These are phyloP conservation scores for Phataginus tetradactyla DNA, from an alignment of 2,797 vertebrate genomes.

Conservation along the genomic window DNA sequence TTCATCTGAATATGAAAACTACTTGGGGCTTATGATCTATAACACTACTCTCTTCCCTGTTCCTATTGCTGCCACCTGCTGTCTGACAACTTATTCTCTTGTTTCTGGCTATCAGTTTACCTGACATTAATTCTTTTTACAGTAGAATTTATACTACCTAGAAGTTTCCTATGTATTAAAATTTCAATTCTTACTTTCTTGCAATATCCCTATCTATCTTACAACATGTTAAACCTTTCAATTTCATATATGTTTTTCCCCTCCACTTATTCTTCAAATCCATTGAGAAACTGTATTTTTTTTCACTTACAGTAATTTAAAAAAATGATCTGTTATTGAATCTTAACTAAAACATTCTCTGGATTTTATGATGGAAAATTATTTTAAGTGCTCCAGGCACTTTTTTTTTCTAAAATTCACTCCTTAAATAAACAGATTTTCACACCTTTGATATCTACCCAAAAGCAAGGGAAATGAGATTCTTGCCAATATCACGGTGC, in stretches of 20 bases:
- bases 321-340: neutral
- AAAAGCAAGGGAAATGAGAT: neutral
- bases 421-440: conserved; percentile 8
- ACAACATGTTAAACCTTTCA: neutral
- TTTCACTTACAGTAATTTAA: neutral
- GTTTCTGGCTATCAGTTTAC: neutral
- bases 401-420: conserved; percentile 36
- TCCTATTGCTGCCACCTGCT: neutral
- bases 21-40: neutral
- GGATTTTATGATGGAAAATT: neutral
- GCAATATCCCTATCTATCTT: neutral
- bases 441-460: neutral
- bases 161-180: neutral
- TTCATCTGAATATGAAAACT: neutral
- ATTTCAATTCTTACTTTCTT: neutral
- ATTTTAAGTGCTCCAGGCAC: neutral
- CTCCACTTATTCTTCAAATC: neutral
- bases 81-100: neutral
- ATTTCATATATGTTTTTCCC: neutral
- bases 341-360: neutral
- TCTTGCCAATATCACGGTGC: neutral
- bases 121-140: neutral
- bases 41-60: neutral
- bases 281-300: neutral
- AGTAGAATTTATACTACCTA: neutral